Evolutionary conservation across 2,797 vertebrate species (phyloP), one percentile per base, ranked within the genome.

Genomic region (Siniperca scherzeri): DNA sequence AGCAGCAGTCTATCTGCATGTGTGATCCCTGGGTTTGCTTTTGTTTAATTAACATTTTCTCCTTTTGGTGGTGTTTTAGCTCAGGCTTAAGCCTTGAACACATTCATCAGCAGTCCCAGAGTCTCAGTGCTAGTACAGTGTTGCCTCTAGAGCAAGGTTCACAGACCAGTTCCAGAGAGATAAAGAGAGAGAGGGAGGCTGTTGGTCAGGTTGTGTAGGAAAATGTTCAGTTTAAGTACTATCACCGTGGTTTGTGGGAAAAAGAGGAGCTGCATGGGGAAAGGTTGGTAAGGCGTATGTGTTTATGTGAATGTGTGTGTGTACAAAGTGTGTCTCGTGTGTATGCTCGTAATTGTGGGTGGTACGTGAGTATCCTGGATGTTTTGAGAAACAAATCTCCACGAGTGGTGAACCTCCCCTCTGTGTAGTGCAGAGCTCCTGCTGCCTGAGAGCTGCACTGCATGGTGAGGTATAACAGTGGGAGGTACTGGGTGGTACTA

Each of bases 11-110:
- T 62, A 42, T 78, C 77, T 83, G 78, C 68, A 56, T 78, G 56
- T 82, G 79, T 82, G 80, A 86, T 82, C 74, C 69, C 53, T 10
- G 14, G 50, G 33, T 78, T 85, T 79, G 21, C 75, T 65, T 78
- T 77, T 78, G 59, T 86, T 92, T 88, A 82, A 88, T 86, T 90
- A 90, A 83, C 57, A 60, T 88, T 76, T 87, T 73, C 66, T 82
- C 75, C 86, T 85, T 80, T 70, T 85, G 71, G 82, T 81, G 80
- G 79, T 27, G 6, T 82, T 79, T 88, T 50, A 81, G 81, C 78
- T 87, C 69, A 71, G 57, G 46, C 65, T 74, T 84, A 77, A 71
- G 68, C 67, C 56, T 69, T 77, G 40, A 60, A 74, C 67, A 71
- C 79, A 73, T 85, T 88, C 80, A 83, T 82, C 74, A 60, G 77